Percentiles rank a stretch among this genome's conserved stretches.
Evolutionary conservation across 2,888 invertebrate species (phyloP).

Genomic region (Lithophane semibrunnea): DNA sequence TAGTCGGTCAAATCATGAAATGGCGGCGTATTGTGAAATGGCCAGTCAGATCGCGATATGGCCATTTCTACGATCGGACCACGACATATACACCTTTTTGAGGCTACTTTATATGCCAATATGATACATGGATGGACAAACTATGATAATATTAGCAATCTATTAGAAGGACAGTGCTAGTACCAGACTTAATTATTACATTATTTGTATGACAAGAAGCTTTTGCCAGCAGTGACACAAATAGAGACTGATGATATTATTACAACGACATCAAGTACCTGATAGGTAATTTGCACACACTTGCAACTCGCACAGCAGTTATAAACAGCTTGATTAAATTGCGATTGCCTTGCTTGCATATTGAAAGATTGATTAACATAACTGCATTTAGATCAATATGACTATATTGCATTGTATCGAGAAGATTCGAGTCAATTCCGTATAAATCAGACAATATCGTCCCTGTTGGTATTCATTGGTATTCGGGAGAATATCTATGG

Average conservation of each 20-base stretch:
- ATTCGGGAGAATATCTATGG: neutral
- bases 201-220: conserved; percentile 1
- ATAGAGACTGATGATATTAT: neutral
- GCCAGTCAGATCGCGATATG: no score
- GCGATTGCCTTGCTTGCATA: conserved; percentile 36
- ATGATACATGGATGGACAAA: neutral
- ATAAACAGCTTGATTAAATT: conserved; percentile 35
- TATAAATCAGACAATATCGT: conserved; percentile 13
- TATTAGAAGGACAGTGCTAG: neutral
- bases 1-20: no score
- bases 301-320: neutral
- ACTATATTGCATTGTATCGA: conserved; percentile 27
- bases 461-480: conserved; percentile 18
- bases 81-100: no score
- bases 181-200: neutral
- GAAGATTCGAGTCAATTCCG: neutral
- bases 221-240: neutral
- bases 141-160: neutral
- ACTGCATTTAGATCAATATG: conserved; percentile 40
- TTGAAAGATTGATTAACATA: conserved; percentile 50
- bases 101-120: neutral
- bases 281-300: conserved; percentile 20
- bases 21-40: no score
- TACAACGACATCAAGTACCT: neutral
- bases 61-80: no score